These are phyloP conservation scores for Actinernus sp. DNA, from an alignment of 92 coral and sea anemone genomes.

Conservation along the genomic window DNA sequence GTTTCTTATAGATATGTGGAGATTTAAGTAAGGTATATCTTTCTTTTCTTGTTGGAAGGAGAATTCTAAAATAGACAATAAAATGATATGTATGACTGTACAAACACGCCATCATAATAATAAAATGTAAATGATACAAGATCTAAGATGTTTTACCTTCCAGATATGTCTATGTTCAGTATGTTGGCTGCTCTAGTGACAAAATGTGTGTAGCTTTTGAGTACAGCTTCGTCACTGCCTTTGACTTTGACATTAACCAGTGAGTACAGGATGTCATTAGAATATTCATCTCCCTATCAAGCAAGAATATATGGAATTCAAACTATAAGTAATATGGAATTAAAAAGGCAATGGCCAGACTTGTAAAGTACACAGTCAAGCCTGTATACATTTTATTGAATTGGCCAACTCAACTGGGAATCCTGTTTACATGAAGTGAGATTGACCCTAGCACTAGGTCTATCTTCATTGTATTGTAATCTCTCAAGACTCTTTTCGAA, in stretches of 20 bases:
- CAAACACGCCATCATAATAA: background rate
- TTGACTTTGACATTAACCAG: constrained; percentile 87
- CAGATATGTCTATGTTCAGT: constrained; percentile 80
- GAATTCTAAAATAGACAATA: constrained; percentile 43
- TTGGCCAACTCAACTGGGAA: no score
- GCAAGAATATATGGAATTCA: background rate
- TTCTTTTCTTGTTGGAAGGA: constrained; percentile 84
- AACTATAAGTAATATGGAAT: no score
- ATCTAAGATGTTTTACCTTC: constrained; percentile 36
- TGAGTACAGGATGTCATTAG: constrained; percentile 62
- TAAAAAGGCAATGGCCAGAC: no score
- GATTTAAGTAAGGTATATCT: constrained; percentile 95
- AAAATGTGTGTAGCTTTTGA: constrained; percentile 91
- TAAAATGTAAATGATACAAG: background rate
- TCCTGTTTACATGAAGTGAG: no score
- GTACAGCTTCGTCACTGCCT: constrained; percentile 95
- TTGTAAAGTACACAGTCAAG: no score
- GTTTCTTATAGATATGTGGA: constrained; percentile 98
- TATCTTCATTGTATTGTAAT: no score
- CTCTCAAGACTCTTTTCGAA: no score
- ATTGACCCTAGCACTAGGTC: no score
- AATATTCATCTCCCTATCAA: constrained; percentile 30
- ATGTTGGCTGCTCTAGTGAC: constrained; percentile 84
- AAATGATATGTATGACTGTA: no score
- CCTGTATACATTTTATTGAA: no score